phyloP scores from a whole-genome alignment of 2,888 invertebrate genomes.

The Chorisops tibialis region DNA sequence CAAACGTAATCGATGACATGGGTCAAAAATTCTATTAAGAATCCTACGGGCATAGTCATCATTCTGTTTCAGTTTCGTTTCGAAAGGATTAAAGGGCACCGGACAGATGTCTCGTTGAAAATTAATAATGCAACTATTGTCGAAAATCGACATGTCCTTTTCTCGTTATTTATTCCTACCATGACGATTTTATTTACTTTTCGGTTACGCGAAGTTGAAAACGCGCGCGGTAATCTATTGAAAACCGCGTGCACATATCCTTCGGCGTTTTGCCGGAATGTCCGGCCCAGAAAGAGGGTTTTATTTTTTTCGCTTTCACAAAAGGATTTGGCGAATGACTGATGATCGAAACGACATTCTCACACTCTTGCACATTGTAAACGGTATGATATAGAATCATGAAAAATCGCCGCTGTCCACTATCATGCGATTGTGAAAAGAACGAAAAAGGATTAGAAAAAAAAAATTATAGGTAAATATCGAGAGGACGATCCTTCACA shows the following conservation, averaged over 20 bases:
- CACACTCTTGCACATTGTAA: constrained; percentile 9
- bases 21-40: background rate
- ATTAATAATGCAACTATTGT: background rate
- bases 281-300: background rate
- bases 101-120: constrained; percentile 7
- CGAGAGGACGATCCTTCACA: constrained; percentile 23
- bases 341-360: constrained; percentile 1
- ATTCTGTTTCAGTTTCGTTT: background rate
- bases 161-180: background rate
- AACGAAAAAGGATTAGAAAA: too few relatives aligned
- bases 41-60: background rate
- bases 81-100: constrained; percentile 14
- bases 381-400: too few relatives aligned
- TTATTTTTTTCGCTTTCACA: too few relatives aligned
- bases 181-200: constrained; percentile 26
- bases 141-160: constrained; percentile 12
- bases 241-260: constrained; percentile 10
- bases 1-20: background rate
- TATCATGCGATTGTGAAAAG: background rate
- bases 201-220: constrained; percentile 27
- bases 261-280: constrained; percentile 9
- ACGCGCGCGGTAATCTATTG: background rate
- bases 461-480: constrained; percentile 28
- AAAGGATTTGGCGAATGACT: background rate
- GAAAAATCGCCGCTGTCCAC: constrained; percentile 17